Percentiles rank a stretch among this genome's conserved stretches.
Conservation (phyloP, 2,113 vertebrate genomes). For the Mustela lutreola region DNA sequence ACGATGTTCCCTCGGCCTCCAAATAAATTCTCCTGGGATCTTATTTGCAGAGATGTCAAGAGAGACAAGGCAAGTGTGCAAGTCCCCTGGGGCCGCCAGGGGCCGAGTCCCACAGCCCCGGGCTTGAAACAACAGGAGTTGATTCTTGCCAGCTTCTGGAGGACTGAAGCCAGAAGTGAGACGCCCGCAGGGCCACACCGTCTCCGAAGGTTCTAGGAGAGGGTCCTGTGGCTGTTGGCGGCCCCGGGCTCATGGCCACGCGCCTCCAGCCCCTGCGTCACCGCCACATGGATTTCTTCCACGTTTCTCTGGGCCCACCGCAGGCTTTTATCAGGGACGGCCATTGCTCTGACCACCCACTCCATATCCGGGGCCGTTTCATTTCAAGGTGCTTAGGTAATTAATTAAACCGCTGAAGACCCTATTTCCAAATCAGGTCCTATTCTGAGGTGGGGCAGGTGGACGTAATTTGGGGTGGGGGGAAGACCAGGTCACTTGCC, state of each 20-base stretch:
- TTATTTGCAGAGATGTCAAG: background rate
- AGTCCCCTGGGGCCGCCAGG: background rate
- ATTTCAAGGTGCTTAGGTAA: background rate
- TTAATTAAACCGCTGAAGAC: background rate
- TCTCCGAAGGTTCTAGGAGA: background rate
- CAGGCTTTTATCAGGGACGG: background rate
- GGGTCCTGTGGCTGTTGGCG: background rate
- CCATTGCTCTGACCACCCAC: background rate
- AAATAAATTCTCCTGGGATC: background rate
- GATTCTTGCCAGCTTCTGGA: background rate
- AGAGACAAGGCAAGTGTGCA: background rate
- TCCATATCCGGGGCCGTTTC: background rate
- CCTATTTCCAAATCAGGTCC: background rate
- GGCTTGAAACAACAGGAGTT: background rate
- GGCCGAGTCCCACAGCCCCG: background rate
- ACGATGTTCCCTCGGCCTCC: accelerated
- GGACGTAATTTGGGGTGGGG: background rate
- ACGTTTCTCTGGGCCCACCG: background rate
- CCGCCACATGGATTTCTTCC: background rate
- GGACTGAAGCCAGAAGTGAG: background rate
- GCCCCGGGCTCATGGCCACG: background rate
- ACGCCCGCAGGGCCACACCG: background rate
- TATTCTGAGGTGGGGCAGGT: background rate
- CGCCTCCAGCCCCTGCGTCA: accelerated
- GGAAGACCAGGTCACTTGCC: background rate